Evolutionary conservation across 2,113 vertebrate genomes (phyloP).

Genomic region (Procapra przewalskii): DNA sequence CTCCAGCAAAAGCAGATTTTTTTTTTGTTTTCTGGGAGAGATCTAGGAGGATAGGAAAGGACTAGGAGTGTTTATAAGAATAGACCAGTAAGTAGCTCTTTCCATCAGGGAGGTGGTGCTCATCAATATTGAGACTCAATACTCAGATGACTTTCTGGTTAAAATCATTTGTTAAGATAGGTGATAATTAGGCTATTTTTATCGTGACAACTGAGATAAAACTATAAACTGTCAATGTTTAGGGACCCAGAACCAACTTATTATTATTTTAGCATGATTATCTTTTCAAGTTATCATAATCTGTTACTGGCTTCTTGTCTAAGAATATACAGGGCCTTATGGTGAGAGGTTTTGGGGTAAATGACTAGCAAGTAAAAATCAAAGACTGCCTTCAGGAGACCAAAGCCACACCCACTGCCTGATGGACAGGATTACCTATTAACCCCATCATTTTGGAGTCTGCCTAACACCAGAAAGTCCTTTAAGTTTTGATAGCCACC

Average conservation of each 20-base stretch:
- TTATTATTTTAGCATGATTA: not conserved
- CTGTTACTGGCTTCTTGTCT: not conserved
- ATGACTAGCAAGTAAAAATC: rapidly evolving
- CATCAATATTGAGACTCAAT: not conserved
- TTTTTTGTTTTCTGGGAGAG: slow-evolving; percentile 12
- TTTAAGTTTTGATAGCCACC: not conserved
- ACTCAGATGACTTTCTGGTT: not conserved
- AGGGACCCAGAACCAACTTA: not conserved
- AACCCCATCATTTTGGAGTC: not conserved
- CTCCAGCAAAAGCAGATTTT: slow-evolving; percentile 55
- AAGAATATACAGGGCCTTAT: not conserved
- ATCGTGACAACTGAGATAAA: slow-evolving; percentile 2
- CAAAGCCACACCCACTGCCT: not conserved
- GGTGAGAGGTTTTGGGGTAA: not conserved
- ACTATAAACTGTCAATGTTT: not conserved
- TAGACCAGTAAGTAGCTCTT: not conserved
- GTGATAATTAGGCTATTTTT: not conserved
- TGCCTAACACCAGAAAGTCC: not conserved
- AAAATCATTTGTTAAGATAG: slow-evolving; percentile 7
- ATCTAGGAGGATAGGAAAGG: not conserved
- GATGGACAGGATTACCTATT: not conserved
- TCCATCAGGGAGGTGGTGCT: not conserved
- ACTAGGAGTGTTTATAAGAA: not conserved
- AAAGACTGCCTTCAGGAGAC: not conserved
- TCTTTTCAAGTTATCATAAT: not conserved